Evolutionary conservation across 1,140 invertebrate genomes (phyloP).

Genomic region (Drosophila santomea): DNA sequence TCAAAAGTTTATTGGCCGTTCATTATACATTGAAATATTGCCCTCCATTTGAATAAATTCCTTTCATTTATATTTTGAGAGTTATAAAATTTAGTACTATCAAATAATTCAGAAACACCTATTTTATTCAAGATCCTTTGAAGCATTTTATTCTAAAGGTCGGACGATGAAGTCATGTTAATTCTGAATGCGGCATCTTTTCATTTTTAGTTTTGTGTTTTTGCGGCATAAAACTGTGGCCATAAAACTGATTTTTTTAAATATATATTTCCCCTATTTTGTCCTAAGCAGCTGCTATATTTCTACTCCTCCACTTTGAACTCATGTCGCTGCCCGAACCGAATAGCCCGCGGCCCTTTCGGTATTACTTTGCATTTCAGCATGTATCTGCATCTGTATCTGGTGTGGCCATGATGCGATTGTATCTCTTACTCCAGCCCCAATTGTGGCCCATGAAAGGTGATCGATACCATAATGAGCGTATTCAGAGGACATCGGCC

Average conservation of each 20-base stretch:
- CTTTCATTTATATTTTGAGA: too few relatives aligned
- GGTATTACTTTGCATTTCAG: constrained; percentile 32
- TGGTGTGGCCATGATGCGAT: constrained; percentile 28
- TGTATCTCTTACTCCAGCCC: constrained; percentile 43
- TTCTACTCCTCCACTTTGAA: constrained; percentile 2
- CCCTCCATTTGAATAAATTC: too few relatives aligned
- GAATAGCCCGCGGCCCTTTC: neutral
- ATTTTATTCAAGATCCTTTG: too few relatives aligned
- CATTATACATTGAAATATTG: too few relatives aligned
- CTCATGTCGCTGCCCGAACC: neutral
- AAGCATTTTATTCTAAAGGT: too few relatives aligned
- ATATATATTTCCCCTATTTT: neutral
- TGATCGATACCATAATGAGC: constrained; percentile 71
- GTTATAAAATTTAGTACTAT: too few relatives aligned
- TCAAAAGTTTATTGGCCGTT: too few relatives aligned
- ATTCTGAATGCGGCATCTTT: too few relatives aligned
- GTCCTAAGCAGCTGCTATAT: neutral
- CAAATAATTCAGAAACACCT: too few relatives aligned
- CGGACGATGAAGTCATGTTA: too few relatives aligned
- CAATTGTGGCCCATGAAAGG: constrained; percentile 59
- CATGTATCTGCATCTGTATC: constrained; percentile 6
- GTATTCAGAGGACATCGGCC: constrained; percentile 33
- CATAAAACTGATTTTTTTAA: neutral
- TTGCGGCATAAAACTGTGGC: neutral
- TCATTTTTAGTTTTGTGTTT: too few relatives aligned